phyloP scores from a whole-genome alignment of 2,888 invertebrate genomes.

The Melinopterus prodromus region DNA sequence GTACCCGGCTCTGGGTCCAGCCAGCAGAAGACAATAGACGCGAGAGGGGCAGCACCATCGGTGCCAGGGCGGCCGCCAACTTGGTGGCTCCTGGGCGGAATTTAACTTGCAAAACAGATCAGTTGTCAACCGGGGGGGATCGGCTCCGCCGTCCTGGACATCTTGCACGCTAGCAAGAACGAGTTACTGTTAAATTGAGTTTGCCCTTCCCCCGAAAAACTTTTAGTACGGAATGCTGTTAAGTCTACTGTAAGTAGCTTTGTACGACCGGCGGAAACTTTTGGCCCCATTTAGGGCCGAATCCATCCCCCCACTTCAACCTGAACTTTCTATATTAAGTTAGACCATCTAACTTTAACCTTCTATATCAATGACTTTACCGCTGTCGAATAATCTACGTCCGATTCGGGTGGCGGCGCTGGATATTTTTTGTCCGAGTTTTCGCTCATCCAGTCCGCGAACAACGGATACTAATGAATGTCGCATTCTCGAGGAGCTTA shows the following conservation, averaged over 20 bases:
- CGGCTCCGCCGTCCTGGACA: constrained; percentile 45
- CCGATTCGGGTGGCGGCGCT: not conserved
- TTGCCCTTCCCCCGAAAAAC: constrained; percentile 48
- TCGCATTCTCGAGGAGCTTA: not conserved
- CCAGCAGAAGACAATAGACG: constrained; percentile 39
- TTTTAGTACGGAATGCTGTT: constrained; percentile 43
- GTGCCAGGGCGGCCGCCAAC: not conserved
- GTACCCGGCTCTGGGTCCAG: constrained; percentile 37
- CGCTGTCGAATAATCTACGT: not conserved
- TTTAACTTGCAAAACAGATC: constrained; percentile 57
- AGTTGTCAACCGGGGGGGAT: constrained; percentile 49
- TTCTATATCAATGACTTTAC: too few relatives aligned
- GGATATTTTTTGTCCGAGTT: constrained; percentile 4
- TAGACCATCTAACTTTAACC: too few relatives aligned
- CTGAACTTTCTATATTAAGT: not conserved
- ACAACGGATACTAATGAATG: not conserved
- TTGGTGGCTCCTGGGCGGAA: constrained; percentile 38
- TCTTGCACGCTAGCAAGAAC: constrained; percentile 52
- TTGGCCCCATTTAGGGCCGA: not conserved
- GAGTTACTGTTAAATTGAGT: constrained; percentile 56
- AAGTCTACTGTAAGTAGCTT: constrained; percentile 39
- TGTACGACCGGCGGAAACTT: constrained; percentile 30
- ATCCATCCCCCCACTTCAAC: not conserved
- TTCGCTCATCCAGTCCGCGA: not conserved
- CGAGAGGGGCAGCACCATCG: constrained; percentile 39